Evolutionary conservation across 2,113 vertebrate species (phyloP).

Genomic region (Burhinus oedicnemus): DNA sequence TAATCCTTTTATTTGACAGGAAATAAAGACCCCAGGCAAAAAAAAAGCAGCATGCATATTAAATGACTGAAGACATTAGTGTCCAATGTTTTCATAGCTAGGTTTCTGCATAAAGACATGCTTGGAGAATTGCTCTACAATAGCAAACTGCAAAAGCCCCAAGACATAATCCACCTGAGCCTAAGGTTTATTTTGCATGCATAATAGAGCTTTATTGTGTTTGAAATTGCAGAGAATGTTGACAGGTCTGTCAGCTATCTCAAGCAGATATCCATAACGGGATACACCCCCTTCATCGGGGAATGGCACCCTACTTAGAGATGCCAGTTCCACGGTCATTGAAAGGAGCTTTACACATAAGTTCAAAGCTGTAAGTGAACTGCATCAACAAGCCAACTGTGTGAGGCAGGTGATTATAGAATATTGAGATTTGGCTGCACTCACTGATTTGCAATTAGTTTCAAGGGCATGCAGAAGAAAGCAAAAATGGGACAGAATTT

Average conservation of each 20-base stretch:
- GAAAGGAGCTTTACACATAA: neutral
- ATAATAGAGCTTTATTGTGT: constrained; percentile 3
- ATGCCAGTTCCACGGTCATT: neutral
- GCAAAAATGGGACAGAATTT: constrained; percentile 25
- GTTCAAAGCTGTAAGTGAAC: neutral
- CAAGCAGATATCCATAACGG: neutral
- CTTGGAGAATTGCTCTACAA: constrained; percentile 18
- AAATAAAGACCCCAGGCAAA: neutral
- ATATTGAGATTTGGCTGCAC: constrained; percentile 44
- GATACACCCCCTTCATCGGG: neutral
- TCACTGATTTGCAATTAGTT: constrained; percentile 48
- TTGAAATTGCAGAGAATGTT: neutral
- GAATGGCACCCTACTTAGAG: neutral
- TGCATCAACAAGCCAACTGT: constrained; percentile 2
- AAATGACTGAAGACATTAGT: constrained; percentile 50
- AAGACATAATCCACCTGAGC: neutral
- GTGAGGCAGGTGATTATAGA: constrained; percentile 27
- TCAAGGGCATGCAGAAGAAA: constrained; percentile 57
- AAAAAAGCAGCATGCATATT: constrained; percentile 20
- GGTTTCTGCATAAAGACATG: neutral
- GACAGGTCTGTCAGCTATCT: constrained; percentile 23
- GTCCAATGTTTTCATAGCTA: constrained; percentile 15
- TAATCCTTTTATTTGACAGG: constrained; percentile 46
- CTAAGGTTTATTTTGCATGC: constrained; percentile 26
- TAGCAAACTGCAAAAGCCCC: constrained; percentile 18